These are phyloP conservation scores for Hypena proboscidalis DNA, from an alignment of 2,888 invertebrate genomes.

Conservation along the genomic window DNA sequence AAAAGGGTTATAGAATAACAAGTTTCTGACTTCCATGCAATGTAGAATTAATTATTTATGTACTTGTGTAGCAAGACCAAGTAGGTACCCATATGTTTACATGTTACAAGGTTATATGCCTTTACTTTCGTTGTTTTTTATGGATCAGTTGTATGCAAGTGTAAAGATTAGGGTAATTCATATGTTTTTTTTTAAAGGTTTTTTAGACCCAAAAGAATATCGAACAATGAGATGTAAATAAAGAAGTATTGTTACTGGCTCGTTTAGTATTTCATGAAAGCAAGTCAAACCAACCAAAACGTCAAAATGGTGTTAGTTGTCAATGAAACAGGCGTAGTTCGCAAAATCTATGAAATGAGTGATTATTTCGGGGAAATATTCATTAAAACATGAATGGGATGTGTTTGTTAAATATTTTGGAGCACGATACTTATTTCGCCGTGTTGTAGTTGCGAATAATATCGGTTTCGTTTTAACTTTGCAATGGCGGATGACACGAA, in stretches of 20 bases:
- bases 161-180: constrained; percentile 30
- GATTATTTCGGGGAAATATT: constrained; percentile 65
- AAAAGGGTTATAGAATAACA: too few relatives aligned
- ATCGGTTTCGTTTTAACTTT: constrained; percentile 66
- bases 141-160: constrained; percentile 9
- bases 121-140: constrained; percentile 14
- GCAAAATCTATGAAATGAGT: constrained; percentile 69
- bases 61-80: not conserved
- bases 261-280: constrained; percentile 52
- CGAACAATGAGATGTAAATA: constrained; percentile 28
- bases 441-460: constrained; percentile 63
- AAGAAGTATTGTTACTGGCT: constrained; percentile 65
- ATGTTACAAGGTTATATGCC: constrained; percentile 26
- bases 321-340: constrained; percentile 79
- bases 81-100: constrained; percentile 1
- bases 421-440: constrained; percentile 51
- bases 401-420: constrained; percentile 61
- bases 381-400: constrained; percentile 60
- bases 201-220: constrained; percentile 16
- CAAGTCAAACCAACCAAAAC: constrained; percentile 63
- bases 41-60: too few relatives aligned
- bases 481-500: constrained; percentile 85
- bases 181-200: constrained; percentile 37
- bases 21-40: too few relatives aligned
- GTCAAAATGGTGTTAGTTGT: constrained; percentile 84